Evolutionary conservation across 2,797 vertebrate genomes (phyloP), one percentile per base, ranked within the genome.

Genomic region (Merluccius polli): DNA sequence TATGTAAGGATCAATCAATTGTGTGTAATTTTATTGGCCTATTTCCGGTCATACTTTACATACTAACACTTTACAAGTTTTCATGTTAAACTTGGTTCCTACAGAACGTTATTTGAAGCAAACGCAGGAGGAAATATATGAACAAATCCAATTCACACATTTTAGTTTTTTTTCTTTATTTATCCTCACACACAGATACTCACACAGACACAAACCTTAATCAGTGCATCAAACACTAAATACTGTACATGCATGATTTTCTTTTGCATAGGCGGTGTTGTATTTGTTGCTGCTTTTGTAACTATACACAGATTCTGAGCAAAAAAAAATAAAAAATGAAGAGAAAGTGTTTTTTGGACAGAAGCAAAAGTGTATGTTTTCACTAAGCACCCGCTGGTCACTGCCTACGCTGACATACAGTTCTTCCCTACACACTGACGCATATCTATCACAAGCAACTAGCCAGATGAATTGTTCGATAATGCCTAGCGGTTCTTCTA

Each of bases 231-330:
- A 87, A 89, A 91, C 85, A 87, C 81, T 88, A 85, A 85, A 87
- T 82, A 88, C 86, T 90, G 83, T 87, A 91, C 89, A 90, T 87
- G 90, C 91, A 92, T 85, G 91, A 81, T 80, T 44, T 71, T 59
- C 18, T 59, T 59, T 79, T 86, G 85, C 81, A 82, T 44, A 79
- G 84, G 52, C 82, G 82, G 52, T 82, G 77, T 82, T 87, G 83
- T n/a, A 79, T 74, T 75, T 81, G 67, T 85, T 87, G 79, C 78
- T 81, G 76, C 65, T 84, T 80, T 75, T 72, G 81, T 32, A 83
- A 71, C 36, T 73, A 73, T 77, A 82, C 77, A 41, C 80, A 73
- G 78, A 82, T 84, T 78, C 59, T 65, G n/a, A 65, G 59, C 59
- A 24, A 10, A 65, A 65, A 65, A 38, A 38, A 12, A 1, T 38